These are phyloP conservation scores for Anas flavirostris DNA, from an alignment of 2,797 vertebrate genomes.

Conservation along the genomic window DNA sequence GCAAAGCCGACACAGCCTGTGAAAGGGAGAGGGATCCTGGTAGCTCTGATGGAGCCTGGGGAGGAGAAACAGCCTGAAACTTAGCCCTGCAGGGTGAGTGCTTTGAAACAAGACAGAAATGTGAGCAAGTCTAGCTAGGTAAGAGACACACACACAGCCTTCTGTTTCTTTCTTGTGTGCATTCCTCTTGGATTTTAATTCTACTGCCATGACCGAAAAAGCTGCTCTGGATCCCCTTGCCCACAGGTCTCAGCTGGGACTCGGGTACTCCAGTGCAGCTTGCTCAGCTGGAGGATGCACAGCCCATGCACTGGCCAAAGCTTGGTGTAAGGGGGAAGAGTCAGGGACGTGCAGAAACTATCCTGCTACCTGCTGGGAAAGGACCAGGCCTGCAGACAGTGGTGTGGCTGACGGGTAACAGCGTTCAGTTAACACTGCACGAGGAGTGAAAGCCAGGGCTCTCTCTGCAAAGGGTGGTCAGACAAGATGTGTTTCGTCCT, in stretches of 20 bases:
- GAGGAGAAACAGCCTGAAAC: background rate
- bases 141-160: background rate
- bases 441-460: background rate
- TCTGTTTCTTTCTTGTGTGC: background rate
- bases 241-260: background rate
- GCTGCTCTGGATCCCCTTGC: background rate
- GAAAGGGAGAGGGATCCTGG: background rate
- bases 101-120: background rate
- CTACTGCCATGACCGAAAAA: background rate
- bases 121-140: background rate
- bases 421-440: background rate
- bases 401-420: background rate
- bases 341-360: background rate
- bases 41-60: background rate
- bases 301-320: background rate
- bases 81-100: background rate
- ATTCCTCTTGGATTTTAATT: background rate
- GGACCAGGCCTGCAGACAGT: background rate
- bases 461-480: background rate
- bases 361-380: background rate
- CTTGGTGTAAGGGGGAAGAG: background rate
- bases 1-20: background rate
- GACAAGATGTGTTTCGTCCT: background rate
- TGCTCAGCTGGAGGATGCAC: background rate
- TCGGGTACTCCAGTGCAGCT: background rate